Base-by-base conservation (phyloP, 2,888 invertebrate species). In the Frankliniella fusca region DNA sequence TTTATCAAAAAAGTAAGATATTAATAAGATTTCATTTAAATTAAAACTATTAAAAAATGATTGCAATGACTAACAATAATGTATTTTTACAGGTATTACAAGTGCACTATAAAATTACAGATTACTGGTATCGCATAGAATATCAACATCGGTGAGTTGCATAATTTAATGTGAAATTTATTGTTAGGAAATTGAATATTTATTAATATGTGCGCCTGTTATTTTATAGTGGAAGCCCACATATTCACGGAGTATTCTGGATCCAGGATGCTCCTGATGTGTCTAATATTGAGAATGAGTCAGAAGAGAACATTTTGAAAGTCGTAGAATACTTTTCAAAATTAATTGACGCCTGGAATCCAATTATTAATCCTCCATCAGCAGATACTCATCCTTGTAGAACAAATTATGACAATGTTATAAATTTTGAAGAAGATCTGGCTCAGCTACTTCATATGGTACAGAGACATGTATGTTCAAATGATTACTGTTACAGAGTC, bases 171-270 rank as follows among this genome's bases (percentile, higher is more conserved):
- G n/a, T 50, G 50, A 9, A 50, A 9, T 11, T 50, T 50, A 15
- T 15, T 50, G 50, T 11, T 15, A 50, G 10, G 15, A 11, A 11
- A 11, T 50, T 9, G n/a, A n/a, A n/a, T n/a, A n/a, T n/a, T n/a
- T n/a, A n/a, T n/a, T n/a, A n/a, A n/a, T n/a, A 50, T 50, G 9
- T 15, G 9, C 15, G 15, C 15, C 15, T n/a, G n/a, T n/a, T 11
- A 50, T 11, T 50, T 9, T 54, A 20, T 54, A 12, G 85, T 18
- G 84, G 85, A 70, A 76, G 81, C 18, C 83, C 83, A 49, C 84
- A 85, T 65, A 48, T 83, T 1, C 85, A 85, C 70, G 82, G 82
- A 0, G 54, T 84, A 0, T 65, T 85, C 20, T 85, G 84, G 84
- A 48, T 84, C 0, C n/a, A 84, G 38, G 83, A 81, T 9, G 83